These are phyloP conservation scores for Nasonia giraulti DNA, from an alignment of 1,140 invertebrate species.

Conservation along the genomic window DNA sequence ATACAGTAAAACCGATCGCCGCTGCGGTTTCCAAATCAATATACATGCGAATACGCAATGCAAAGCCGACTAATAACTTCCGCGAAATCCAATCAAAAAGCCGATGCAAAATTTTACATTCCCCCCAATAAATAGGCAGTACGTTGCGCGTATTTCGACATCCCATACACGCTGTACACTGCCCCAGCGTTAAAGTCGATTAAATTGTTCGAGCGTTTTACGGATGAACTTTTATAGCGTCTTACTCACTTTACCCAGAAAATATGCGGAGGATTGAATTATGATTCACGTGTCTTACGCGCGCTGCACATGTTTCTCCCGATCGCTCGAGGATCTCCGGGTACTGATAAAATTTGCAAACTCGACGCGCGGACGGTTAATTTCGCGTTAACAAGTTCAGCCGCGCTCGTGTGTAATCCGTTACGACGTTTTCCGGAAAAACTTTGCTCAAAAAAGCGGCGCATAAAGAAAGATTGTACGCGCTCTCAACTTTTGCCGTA, in stretches of 20 bases:
- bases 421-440: not conserved
- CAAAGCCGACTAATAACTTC: not conserved
- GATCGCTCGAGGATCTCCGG: not conserved
- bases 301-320: not conserved
- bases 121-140: too few relatives aligned
- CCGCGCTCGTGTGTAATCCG: not conserved
- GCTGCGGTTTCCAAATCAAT: not conserved
- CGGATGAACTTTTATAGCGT: not conserved
- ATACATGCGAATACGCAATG: not conserved
- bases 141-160: not conserved
- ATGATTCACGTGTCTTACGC: not conserved
- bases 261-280: not conserved
- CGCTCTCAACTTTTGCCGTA: too few relatives aligned
- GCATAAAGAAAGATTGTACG: not conserved
- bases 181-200: not conserved
- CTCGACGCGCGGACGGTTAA: not conserved
- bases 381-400: not conserved
- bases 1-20: not conserved
- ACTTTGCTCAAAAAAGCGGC: not conserved
- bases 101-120: not conserved
- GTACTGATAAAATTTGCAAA: not conserved
- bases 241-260: not conserved
- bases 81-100: not conserved
- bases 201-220: not conserved
- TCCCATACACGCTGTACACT: not conserved